Evolutionary conservation across 2,888 invertebrate genomes (phyloP), one percentile per base, ranked within the genome.

Genomic region (Caenorhabditis sp.): DNA sequence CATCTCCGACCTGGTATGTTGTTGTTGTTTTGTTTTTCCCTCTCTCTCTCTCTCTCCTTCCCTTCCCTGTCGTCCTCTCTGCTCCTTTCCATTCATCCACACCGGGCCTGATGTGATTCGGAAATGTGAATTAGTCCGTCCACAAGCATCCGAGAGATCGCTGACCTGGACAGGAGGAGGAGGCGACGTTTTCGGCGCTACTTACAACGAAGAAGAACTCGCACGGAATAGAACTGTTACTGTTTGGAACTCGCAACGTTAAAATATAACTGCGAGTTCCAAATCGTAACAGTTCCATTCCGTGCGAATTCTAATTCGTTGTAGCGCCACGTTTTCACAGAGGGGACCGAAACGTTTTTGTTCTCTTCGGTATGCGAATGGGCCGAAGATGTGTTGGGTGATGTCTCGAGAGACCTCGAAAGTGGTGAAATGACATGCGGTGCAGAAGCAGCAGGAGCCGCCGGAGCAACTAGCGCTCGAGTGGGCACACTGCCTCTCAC

Each of bases 1-100:
- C 50, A 95, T 96, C 92, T 98, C 83, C 96, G 89, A 89, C 78
- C 78, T 89, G 83, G 88, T 88, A 56, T 76, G 86, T 83, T 48
- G 62, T 27, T 8, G 15, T 41, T 59, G 46, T n/a, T n/a, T 22
- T 41, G 22, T 53, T 26, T 30, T 35, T 53, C 48, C 20, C 35
- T 24, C 17, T 56, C 50, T 27, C 30, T 56, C 26, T 43, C 4
- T 35, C 35, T 26, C 30, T 1, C 9, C 35, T 39, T 46, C 22
- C 46, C 2, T 27, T n/a, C 62, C 43, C 48, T 27, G 45, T 37
- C 39, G 22, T 43, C 11, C 9, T 56, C n/a, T 43, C 46, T 9
- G 22, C n/a, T n/a, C n/a, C 48, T 39, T 22, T 20, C 11, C 17
- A 9, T 17, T 15, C 27, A 24, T 41, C 11, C 27, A 20, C 32